Conservation (phyloP, 1,140 invertebrate genomes). For the Papilio machaon region DNA sequence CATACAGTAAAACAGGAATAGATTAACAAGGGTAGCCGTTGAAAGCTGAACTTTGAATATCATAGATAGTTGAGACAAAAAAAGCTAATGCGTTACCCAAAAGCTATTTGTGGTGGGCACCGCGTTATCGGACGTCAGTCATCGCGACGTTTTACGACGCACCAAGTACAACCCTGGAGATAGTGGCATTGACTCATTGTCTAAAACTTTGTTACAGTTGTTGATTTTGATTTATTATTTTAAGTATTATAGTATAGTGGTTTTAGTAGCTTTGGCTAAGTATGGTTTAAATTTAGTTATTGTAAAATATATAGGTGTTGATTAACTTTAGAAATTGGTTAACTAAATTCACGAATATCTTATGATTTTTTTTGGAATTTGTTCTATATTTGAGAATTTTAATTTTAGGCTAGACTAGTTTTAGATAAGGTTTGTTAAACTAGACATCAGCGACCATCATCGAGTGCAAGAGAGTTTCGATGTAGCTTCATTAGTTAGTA, state of each 20-base stretch:
- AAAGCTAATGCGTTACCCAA: constrained; percentile 74
- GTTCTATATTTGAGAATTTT: too few relatives aligned
- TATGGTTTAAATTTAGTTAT: too few relatives aligned
- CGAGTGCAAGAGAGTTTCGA: too few relatives aligned
- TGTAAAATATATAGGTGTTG: too few relatives aligned
- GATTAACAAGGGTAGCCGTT: constrained; percentile 17
- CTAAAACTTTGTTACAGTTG: constrained; percentile 43
- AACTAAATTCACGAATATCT: too few relatives aligned
- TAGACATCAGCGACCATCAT: too few relatives aligned
- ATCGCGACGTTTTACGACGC: constrained; percentile 58
- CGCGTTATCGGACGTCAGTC: constrained; percentile 69
- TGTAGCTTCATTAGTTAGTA: background rate
- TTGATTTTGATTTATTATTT: constrained; percentile 51
- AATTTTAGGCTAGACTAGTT: too few relatives aligned
- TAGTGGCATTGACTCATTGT: constrained; percentile 55
- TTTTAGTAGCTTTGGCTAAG: background rate
- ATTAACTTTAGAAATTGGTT: too few relatives aligned
- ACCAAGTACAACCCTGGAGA: constrained; percentile 50
- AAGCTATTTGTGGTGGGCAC: constrained; percentile 66
- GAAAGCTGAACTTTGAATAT: constrained; percentile 35
- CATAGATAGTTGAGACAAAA: constrained; percentile 58
- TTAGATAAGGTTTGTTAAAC: too few relatives aligned
- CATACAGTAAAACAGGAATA: constrained; percentile 21
- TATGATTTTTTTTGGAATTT: too few relatives aligned
- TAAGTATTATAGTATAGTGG: background rate